phyloP scores from a whole-genome alignment of 2,888 invertebrate genomes.

The Trichopria drosophilae region DNA sequence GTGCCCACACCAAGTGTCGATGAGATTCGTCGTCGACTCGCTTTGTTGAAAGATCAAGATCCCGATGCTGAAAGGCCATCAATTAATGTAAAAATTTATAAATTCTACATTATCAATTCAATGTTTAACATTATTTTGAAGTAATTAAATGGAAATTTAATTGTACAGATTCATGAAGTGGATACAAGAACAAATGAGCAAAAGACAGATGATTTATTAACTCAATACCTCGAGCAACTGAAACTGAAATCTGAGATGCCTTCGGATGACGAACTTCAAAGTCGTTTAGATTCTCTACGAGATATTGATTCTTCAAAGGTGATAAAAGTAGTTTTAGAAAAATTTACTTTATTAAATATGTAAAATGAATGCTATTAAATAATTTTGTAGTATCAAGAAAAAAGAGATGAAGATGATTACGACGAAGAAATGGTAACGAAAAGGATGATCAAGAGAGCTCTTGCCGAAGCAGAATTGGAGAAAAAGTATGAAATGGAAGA shows the following conservation, averaged over 20 bases:
- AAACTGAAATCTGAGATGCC: slow-evolving; percentile 50
- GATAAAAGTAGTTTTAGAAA: slow-evolving; percentile 2
- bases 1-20: slow-evolving; percentile 63
- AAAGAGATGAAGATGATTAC: slow-evolving; percentile 51
- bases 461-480: slow-evolving; percentile 62
- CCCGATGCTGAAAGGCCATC: slow-evolving; percentile 38
- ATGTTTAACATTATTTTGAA: neutral
- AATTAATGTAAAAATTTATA: slow-evolving; percentile 39
- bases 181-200: slow-evolving; percentile 70
- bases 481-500: slow-evolving; percentile 50
- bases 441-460: slow-evolving; percentile 49
- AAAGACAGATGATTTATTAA: slow-evolving; percentile 71
- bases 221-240: slow-evolving; percentile 60
- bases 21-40: slow-evolving; percentile 68
- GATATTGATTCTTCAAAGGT: slow-evolving; percentile 54
- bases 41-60: slow-evolving; percentile 69
- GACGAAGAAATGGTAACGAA: slow-evolving; percentile 55
- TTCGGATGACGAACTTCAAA: slow-evolving; percentile 57
- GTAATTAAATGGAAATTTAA: slow-evolving; percentile 4
- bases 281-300: slow-evolving; percentile 57
- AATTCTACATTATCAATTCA: slow-evolving; percentile 6
- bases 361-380: neutral
- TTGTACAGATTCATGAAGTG: slow-evolving; percentile 48
- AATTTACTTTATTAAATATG: neutral
- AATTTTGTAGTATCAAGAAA: slow-evolving; percentile 11